These are phyloP conservation scores for Nomada fucata DNA, from an alignment of 2,888 invertebrate genomes.

Conservation along the genomic window DNA sequence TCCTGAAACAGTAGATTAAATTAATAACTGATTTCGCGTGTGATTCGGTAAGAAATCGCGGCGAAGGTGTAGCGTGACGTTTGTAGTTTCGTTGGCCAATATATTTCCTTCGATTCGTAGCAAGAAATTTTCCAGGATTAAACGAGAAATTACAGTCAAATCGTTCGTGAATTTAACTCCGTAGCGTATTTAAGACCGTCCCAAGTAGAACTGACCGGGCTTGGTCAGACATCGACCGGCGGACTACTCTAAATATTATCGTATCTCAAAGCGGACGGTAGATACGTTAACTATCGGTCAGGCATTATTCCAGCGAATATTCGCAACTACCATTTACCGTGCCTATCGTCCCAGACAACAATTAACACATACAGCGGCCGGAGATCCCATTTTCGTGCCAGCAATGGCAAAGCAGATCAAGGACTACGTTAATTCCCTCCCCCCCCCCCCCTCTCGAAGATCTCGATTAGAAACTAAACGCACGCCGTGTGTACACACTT, in stretches of 20 bases:
- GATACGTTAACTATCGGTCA: background rate
- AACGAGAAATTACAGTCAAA: too few relatives aligned
- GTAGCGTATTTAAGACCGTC: too few relatives aligned
- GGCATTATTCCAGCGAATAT: background rate
- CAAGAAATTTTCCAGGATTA: too few relatives aligned
- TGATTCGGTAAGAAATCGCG: conserved; percentile 10
- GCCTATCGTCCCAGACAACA: background rate
- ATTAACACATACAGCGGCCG: background rate
- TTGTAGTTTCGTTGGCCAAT: background rate
- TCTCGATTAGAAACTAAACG: conserved; percentile 57
- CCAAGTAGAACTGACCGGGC: background rate
- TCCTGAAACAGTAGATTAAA: background rate
- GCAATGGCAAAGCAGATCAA: conserved; percentile 38
- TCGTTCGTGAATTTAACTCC: too few relatives aligned
- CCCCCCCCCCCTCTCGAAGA: conserved; percentile 18
- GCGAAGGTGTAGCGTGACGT: background rate
- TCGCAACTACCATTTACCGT: background rate
- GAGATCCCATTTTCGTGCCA: conserved; percentile 19
- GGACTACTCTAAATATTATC: background rate
- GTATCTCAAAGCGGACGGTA: background rate
- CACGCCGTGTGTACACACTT: conserved; percentile 43
- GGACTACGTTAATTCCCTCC: conserved; percentile 43
- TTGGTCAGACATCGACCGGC: background rate
- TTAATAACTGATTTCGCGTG: background rate
- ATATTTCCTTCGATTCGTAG: too few relatives aligned